Conservation (phyloP, 2,113 vertebrate genomes). For the Pleuronectes platessa region DNA sequence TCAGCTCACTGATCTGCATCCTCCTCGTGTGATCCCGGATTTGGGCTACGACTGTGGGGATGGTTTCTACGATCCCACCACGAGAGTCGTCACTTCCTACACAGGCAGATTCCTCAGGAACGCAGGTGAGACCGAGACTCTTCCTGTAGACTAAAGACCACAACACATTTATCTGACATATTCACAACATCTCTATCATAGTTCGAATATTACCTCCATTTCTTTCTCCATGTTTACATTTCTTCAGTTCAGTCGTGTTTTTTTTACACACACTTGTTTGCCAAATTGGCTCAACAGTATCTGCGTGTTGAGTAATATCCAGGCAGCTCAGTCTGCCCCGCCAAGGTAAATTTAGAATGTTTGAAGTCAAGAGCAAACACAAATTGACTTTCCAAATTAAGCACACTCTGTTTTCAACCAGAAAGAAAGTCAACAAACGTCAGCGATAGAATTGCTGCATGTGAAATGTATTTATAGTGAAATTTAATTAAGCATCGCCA, state of each 20-base stretch:
- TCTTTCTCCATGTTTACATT: not conserved
- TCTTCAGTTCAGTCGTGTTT: conserved; percentile 19
- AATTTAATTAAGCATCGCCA: conserved; percentile 1
- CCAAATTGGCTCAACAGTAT: conserved; percentile 44
- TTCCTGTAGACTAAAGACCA: not conserved
- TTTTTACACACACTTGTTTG: conserved; percentile 15
- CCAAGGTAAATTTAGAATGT: conserved; percentile 54
- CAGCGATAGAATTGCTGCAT: conserved; percentile 27
- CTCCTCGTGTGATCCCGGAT: conserved; percentile 84
- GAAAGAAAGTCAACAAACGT: conserved; percentile 17
- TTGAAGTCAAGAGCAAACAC: conserved; percentile 32
- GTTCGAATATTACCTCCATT: too few species aligned
- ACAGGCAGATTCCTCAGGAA: conserved; percentile 85
- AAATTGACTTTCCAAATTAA: conserved; percentile 55
- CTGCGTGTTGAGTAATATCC: conserved; percentile 31
- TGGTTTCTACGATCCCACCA: conserved; percentile 91
- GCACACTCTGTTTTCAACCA: conserved; percentile 20
- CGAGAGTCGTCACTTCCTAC: conserved; percentile 86
- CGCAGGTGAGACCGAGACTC: conserved; percentile 84
- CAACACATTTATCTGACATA: too few species aligned
- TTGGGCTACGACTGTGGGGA: conserved; percentile 93
- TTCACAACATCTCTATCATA: too few species aligned
- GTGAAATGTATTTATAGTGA: conserved; percentile 29
- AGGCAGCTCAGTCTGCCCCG: conserved; percentile 29
- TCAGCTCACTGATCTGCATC: conserved; percentile 88